phyloP scores from a whole-genome alignment of 2,888 invertebrate genomes.

The Meliscaeva auricollis region DNA sequence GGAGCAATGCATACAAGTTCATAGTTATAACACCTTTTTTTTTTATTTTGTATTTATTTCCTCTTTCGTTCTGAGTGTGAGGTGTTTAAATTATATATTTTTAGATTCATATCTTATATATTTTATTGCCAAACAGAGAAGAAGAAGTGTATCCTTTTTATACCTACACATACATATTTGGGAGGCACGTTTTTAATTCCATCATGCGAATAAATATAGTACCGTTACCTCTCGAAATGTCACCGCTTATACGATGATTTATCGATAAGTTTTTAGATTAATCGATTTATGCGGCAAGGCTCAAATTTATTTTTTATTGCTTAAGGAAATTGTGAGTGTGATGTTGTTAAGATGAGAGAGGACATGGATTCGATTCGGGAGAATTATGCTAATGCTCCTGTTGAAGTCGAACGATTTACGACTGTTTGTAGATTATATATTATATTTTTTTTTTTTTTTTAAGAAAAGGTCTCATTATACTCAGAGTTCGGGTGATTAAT shows the following conservation, averaged over 20 bases:
- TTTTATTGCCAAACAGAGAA: slow-evolving; percentile 16
- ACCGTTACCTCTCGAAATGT: background rate
- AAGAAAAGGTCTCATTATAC: background rate
- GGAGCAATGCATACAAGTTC: slow-evolving; percentile 26
- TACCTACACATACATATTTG: too few species aligned
- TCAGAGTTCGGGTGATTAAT: background rate
- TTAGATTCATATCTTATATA: slow-evolving; percentile 41
- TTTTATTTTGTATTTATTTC: background rate
- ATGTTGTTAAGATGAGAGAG: slow-evolving; percentile 5
- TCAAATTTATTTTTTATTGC: slow-evolving; percentile 58
- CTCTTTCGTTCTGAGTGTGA: slow-evolving; percentile 18
- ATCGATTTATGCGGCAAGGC: slow-evolving; percentile 55
- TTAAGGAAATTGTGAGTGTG: slow-evolving; percentile 23
- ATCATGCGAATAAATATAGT: background rate
- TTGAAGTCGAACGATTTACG: slow-evolving; percentile 52
- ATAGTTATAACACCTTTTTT: slow-evolving; percentile 9
- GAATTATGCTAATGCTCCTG: slow-evolving; percentile 33
- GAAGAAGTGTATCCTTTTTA: slow-evolving; percentile 14
- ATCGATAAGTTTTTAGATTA: slow-evolving; percentile 44
- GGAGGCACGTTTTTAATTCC: slow-evolving; percentile 3
- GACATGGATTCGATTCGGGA: background rate
- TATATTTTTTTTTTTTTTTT: background rate
- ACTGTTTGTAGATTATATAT: slow-evolving; percentile 18
- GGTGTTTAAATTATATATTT: slow-evolving; percentile 29
- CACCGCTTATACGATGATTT: slow-evolving; percentile 39